Evolutionary conservation across 2,797 vertebrate species (phyloP).

Genomic region (Coendou prehensilis): DNA sequence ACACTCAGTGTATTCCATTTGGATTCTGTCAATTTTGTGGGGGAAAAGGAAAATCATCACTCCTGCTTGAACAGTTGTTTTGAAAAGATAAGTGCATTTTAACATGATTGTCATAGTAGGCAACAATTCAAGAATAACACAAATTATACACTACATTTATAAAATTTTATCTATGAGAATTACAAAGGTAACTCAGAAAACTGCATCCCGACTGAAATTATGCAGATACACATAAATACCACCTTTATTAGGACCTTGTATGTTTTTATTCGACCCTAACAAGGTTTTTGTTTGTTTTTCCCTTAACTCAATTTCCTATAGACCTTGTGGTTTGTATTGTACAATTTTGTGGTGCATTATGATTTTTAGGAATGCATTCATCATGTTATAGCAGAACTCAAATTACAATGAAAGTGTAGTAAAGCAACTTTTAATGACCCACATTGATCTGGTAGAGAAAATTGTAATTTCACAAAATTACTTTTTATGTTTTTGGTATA

Average conservation of each 20-base stretch:
- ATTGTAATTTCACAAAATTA: not conserved
- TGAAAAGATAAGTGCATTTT: slow-evolving; percentile 38
- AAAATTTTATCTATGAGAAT: not conserved
- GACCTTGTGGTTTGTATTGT: not conserved
- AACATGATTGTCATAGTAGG: not conserved
- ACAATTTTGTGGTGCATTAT: not conserved
- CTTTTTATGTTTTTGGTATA: not conserved
- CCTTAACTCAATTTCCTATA: not conserved
- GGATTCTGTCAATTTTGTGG: not conserved
- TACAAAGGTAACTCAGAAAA: slow-evolving; percentile 17
- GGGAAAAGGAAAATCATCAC: not conserved
- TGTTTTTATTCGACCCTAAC: not conserved
- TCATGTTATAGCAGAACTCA: not conserved
- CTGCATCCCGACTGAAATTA: not conserved
- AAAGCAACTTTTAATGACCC: not conserved
- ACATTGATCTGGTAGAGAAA: not conserved
- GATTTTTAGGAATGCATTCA: not conserved
- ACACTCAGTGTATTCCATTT: not conserved
- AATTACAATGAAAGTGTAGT: not conserved
- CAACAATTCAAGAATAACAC: slow-evolving; percentile 3
- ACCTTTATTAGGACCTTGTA: not conserved
- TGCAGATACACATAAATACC: not conserved
- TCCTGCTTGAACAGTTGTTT: not conserved
- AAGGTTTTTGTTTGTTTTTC: not conserved
- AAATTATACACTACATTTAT: not conserved